Conservation (phyloP, 2,888 invertebrate species). For the Mesoligia furuncula region DNA sequence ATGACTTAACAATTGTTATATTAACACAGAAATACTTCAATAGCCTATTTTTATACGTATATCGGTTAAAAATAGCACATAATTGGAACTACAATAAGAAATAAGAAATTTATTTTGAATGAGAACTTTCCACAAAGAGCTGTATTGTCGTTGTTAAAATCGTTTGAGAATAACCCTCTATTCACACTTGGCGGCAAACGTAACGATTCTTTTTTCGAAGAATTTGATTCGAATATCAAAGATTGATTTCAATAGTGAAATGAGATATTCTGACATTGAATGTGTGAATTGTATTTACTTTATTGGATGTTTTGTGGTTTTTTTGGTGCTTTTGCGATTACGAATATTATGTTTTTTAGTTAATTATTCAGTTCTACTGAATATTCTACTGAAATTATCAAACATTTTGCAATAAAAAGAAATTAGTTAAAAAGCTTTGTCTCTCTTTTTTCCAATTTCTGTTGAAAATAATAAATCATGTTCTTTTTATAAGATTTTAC, state of each 20-base stretch:
- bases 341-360: too few relatives aligned
- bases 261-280: not conserved
- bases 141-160: conserved; percentile 11
- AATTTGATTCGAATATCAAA: conserved; percentile 8
- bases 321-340: not conserved
- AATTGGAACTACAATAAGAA: conserved; percentile 36
- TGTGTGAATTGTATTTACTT: not conserved
- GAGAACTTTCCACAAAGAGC: conserved; percentile 25
- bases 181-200: not conserved
- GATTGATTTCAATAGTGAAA: not conserved
- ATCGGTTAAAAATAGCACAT: conserved; percentile 45
- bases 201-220: not conserved
- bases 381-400: not conserved
- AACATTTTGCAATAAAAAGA: not conserved
- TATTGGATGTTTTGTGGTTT: not conserved
- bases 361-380: not conserved
- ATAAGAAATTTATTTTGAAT: conserved; percentile 40
- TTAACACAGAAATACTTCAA: conserved; percentile 32
- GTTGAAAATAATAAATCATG: not conserved
- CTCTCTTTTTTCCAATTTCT: not conserved
- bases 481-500: not conserved
- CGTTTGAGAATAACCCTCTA: conserved; percentile 9
- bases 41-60: conserved; percentile 34
- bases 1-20: conserved; percentile 38
- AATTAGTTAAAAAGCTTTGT: too few relatives aligned